phyloP scores from a whole-genome alignment of 2,888 invertebrate species.

The Hirtodrosophila alboralis region DNA sequence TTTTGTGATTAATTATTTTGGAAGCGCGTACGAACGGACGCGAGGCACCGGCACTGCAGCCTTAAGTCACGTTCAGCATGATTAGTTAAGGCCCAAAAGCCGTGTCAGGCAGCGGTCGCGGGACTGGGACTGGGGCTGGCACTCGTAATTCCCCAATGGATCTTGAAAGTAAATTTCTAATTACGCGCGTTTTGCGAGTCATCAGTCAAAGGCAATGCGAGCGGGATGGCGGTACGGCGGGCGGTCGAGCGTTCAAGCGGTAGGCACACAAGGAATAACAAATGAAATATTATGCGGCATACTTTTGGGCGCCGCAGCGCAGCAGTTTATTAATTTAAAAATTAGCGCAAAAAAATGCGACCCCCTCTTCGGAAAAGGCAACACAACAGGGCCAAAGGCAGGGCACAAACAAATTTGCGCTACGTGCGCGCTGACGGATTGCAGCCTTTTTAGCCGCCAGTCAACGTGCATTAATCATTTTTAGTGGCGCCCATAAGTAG shows the following conservation, averaged over 20 bases:
- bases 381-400: not conserved
- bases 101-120: constrained; percentile 67
- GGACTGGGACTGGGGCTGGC: constrained; percentile 36
- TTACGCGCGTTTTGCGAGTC: constrained; percentile 78
- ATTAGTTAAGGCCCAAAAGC: constrained; percentile 75
- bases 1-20: constrained; percentile 81
- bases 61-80: constrained; percentile 80
- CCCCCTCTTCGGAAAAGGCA: constrained; percentile 6
- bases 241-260: constrained; percentile 8
- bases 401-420: constrained; percentile 63
- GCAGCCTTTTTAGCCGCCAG: constrained; percentile 76
- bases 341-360: constrained; percentile 72
- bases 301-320: constrained; percentile 70
- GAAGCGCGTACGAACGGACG: constrained; percentile 52
- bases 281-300: constrained; percentile 80
- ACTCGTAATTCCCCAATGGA: constrained; percentile 74
- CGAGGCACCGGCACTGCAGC: constrained; percentile 38
- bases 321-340: constrained; percentile 78
- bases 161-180: constrained; percentile 81
- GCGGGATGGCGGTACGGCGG: not conserved
- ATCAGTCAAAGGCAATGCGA: constrained; percentile 73
- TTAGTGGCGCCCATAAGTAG: constrained; percentile 79
- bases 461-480: constrained; percentile 79
- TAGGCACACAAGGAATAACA: constrained; percentile 69
- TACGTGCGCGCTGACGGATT: constrained; percentile 76